These are phyloP conservation scores for Genyomyrus donnyi DNA, from an alignment of 2,113 vertebrate genomes.

Conservation along the genomic window DNA sequence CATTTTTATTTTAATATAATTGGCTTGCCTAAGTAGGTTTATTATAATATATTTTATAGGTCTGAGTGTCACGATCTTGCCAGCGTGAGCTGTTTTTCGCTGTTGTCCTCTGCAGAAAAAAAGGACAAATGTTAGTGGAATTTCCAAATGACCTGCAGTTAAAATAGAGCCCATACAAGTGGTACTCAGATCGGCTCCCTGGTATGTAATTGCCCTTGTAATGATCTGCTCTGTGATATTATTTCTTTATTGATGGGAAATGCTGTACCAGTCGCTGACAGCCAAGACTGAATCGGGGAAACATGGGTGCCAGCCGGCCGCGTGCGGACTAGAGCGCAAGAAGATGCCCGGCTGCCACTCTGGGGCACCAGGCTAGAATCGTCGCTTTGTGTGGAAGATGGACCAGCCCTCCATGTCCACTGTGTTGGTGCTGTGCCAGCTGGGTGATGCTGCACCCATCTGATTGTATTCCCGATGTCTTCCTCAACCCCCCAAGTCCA, in stretches of 20 bases:
- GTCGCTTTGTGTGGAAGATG: not conserved
- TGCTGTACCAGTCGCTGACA: conserved; percentile 56
- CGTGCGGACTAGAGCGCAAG: conserved; percentile 50
- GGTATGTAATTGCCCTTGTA: conserved; percentile 65
- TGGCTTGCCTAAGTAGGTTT: conserved; percentile 35
- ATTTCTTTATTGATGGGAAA: conserved; percentile 57
- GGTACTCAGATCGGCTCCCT: conserved; percentile 54
- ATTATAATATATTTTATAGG: conserved; percentile 40
- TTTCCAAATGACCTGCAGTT: too few relatives aligned
- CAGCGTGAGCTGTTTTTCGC: conserved; percentile 37
- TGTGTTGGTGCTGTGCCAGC: not conserved
- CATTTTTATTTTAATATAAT: conserved; percentile 44
- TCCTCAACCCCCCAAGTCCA: not conserved
- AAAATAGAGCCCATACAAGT: conserved; percentile 64
- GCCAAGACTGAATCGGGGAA: conserved; percentile 49
- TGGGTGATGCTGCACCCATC: not conserved
- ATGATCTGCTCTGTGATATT: conserved; percentile 64
- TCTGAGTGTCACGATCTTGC: conserved; percentile 25
- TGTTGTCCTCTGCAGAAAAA: conserved; percentile 26
- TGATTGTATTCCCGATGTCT: not conserved
- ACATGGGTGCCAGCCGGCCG: conserved; percentile 53
- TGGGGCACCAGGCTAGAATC: not conserved
- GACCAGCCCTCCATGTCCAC: not conserved
- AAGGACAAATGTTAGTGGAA: conserved; percentile 64
- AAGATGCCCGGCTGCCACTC: conserved; percentile 28